phyloP scores from a whole-genome alignment of 2,113 vertebrate genomes.

The Lontra canadensis region DNA sequence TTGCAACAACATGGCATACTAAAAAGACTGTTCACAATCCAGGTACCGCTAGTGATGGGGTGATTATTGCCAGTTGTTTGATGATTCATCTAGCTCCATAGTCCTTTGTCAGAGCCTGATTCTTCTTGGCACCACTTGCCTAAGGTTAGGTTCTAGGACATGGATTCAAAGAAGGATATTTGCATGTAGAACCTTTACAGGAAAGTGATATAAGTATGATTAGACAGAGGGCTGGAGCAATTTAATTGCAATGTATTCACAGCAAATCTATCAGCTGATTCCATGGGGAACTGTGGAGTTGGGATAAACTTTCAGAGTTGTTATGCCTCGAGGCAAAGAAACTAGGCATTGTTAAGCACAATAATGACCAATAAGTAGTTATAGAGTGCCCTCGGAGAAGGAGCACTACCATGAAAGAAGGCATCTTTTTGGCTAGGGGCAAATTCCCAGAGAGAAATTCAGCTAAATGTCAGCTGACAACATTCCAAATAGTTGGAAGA shows the following conservation, averaged over 20 bases:
- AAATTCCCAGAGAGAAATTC: neutral
- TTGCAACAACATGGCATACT: neutral
- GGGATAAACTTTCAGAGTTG: neutral
- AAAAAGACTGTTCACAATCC: neutral
- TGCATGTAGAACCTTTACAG: neutral
- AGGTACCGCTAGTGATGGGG: neutral
- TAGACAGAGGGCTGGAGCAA: neutral
- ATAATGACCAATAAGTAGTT: neutral
- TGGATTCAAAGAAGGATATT: neutral
- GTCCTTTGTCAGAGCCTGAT: neutral
- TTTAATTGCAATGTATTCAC: neutral
- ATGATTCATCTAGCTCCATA: neutral
- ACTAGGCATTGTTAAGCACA: neutral
- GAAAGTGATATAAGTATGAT: neutral
- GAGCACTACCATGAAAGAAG: neutral
- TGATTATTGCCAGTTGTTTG: neutral
- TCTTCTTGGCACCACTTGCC: neutral
- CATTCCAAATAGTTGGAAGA: neutral
- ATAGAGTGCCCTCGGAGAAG: neutral
- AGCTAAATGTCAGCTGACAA: neutral
- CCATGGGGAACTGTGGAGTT: neutral
- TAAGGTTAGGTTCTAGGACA: neutral
- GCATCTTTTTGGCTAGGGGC: neutral
- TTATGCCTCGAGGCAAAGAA: neutral
- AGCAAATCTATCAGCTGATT: neutral